These are phyloP conservation scores for Catocala sponsa DNA, from an alignment of 2,888 invertebrate genomes.

Conservation along the genomic window DNA sequence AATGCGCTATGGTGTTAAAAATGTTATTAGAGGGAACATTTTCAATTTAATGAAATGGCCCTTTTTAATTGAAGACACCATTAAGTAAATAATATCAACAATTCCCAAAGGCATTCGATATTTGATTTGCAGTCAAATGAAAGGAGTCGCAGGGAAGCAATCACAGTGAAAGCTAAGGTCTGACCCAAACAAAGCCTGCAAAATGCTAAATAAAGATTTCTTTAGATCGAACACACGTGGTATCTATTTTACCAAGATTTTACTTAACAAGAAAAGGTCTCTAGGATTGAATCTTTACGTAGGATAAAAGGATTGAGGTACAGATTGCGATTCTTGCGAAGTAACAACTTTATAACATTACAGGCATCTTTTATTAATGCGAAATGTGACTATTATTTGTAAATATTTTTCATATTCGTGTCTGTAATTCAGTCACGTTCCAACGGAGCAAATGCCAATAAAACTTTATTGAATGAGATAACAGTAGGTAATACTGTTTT, in stretches of 20 bases:
- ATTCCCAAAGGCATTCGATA: slow-evolving; percentile 20
- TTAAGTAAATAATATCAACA: slow-evolving; percentile 15
- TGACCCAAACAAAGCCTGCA: slow-evolving; percentile 62
- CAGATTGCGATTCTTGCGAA: slow-evolving; percentile 26
- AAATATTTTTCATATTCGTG: slow-evolving; percentile 18
- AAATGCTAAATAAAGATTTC: slow-evolving; percentile 65
- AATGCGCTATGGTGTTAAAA: too few relatives aligned
- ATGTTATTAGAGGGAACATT: too few relatives aligned
- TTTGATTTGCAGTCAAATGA: slow-evolving; percentile 43
- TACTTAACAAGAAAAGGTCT: slow-evolving; percentile 35
- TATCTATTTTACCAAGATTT: slow-evolving; percentile 41
- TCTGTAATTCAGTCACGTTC: slow-evolving; percentile 42
- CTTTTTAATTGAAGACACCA: not conserved
- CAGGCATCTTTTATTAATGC: slow-evolving; percentile 2
- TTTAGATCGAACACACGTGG: slow-evolving; percentile 58
- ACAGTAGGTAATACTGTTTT: slow-evolving; percentile 36
- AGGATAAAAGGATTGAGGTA: slow-evolving; percentile 47
- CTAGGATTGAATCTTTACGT: slow-evolving; percentile 35
- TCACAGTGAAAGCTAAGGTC: slow-evolving; percentile 72
- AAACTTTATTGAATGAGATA: slow-evolving; percentile 44
- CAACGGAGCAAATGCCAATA: slow-evolving; percentile 32
- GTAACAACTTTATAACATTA: slow-evolving; percentile 17
- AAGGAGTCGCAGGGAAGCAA: slow-evolving; percentile 62
- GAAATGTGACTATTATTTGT: not conserved
- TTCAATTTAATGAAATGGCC: too few relatives aligned